Percentiles rank a stretch among this genome's conserved stretches.
These are phyloP conservation scores for Pogonomyrmex californicus DNA, from an alignment of 1,140 invertebrate genomes.

Conservation along the genomic window DNA sequence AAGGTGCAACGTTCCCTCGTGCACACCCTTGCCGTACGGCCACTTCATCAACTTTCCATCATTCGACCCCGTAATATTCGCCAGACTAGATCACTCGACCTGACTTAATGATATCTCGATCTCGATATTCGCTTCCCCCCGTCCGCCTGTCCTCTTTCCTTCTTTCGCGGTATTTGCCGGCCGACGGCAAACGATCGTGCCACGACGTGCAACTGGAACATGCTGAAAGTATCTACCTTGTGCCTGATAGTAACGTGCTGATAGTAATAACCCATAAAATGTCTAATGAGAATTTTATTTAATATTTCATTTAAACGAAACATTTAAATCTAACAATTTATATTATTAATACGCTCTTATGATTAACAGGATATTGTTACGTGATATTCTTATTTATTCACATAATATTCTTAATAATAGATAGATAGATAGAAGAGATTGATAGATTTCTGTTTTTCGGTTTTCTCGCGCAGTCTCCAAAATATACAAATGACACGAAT, in stretches of 20 bases:
- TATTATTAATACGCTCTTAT: not conserved
- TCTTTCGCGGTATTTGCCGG: conserved; percentile 15
- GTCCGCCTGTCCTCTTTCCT: not conserved
- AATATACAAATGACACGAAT: not conserved
- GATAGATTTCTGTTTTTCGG: not conserved
- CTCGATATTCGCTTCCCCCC: conserved; percentile 1
- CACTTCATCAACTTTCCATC: conserved; percentile 66
- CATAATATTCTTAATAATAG: not conserved
- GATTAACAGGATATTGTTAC: not conserved
- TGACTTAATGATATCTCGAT: conserved; percentile 73
- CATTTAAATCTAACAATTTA: not conserved
- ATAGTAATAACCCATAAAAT: not conserved
- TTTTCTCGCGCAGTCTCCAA: not conserved
- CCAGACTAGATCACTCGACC: conserved; percentile 75
- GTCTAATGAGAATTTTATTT: not conserved
- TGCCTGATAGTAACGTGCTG: not conserved
- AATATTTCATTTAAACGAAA: not conserved
- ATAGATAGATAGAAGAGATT: not conserved
- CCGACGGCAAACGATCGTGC: not conserved
- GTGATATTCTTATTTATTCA: not conserved
- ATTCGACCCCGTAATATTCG: conserved; percentile 75
- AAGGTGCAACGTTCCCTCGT: conserved; percentile 82
- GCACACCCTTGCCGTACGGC: conserved; percentile 60
- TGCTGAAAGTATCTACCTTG: not conserved
- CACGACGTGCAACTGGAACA: not conserved